These are phyloP conservation scores for Gymnodraco acuticeps DNA, from an alignment of 2,797 vertebrate species.

Conservation along the genomic window DNA sequence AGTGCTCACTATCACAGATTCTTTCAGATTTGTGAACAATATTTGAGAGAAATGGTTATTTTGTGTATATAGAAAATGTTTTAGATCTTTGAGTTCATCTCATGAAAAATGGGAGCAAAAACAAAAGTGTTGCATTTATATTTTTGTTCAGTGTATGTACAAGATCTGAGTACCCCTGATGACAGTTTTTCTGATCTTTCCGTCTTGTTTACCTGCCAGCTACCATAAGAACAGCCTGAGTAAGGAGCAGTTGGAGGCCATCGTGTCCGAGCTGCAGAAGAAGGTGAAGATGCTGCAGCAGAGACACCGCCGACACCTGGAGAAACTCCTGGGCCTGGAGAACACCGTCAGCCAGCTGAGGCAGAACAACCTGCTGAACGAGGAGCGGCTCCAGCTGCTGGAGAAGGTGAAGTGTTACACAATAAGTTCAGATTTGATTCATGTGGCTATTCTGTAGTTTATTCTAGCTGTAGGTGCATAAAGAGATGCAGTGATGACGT, in stretches of 20 bases:
- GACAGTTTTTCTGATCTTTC: not conserved
- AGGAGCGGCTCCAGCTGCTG: conserved; percentile 78
- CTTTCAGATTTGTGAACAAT: too few relatives aligned
- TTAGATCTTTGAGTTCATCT: too few relatives aligned
- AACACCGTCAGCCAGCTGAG: conserved; percentile 82
- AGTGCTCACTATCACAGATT: too few relatives aligned
- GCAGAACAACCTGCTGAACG: conserved; percentile 79
- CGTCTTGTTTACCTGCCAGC: conserved; percentile 39
- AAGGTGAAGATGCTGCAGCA: conserved; percentile 86
- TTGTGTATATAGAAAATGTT: too few relatives aligned
- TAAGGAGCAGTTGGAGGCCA: conserved; percentile 79
- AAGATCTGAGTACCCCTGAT: not conserved
- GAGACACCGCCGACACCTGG: conserved; percentile 82
- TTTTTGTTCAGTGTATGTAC: too few relatives aligned
- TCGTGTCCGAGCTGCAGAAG: conserved; percentile 80
- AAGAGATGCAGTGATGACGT: too few relatives aligned
- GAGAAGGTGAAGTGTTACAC: conserved; percentile 67
- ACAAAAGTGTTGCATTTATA: too few relatives aligned
- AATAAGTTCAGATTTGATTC: not conserved
- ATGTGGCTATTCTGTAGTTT: not conserved
- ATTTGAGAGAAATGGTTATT: too few relatives aligned
- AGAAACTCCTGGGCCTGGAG: conserved; percentile 85
- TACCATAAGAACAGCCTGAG: conserved; percentile 83
- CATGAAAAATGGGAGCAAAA: too few relatives aligned
- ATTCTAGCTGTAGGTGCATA: not conserved